Percentiles rank a stretch among this genome's conserved stretches.
Conservation (phyloP, 2,797 vertebrate genomes). For the Oreochromis mossambicus region DNA sequence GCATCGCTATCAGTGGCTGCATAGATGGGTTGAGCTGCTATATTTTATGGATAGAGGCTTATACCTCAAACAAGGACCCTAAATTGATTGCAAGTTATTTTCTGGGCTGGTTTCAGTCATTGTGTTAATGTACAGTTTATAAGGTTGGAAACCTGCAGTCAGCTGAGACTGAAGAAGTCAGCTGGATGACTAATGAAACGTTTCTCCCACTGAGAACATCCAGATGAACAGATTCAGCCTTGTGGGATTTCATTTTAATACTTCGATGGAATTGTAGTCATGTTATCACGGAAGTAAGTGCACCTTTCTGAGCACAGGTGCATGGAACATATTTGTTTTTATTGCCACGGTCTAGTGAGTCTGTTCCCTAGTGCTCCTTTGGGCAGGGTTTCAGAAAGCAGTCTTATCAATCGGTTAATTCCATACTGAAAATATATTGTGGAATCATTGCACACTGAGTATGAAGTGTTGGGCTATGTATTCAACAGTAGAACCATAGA, state of each 20-base stretch:
- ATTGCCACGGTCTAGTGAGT: background rate
- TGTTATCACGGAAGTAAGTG: background rate
- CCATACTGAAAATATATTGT: background rate
- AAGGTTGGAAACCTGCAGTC: background rate
- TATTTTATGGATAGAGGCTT: background rate
- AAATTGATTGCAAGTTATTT: background rate
- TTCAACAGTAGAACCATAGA: background rate
- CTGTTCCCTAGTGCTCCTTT: background rate
- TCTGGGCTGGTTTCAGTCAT: background rate
- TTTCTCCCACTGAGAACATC: background rate
- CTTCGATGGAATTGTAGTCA: background rate
- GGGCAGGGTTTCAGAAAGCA: background rate
- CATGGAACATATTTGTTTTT: too few relatives aligned
- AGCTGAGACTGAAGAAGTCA: background rate
- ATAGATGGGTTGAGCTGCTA: background rate
- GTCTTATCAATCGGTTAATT: background rate
- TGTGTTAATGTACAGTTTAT: background rate
- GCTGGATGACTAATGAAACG: accelerated
- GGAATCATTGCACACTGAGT: background rate
- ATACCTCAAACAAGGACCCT: background rate
- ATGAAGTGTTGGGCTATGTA: background rate
- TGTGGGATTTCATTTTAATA: background rate
- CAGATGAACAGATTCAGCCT: background rate
- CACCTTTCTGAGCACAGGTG: background rate
- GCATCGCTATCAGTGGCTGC: background rate